These are phyloP conservation scores for Hydropsyche tenuis DNA, from an alignment of 1,140 invertebrate species.

Conservation along the genomic window DNA sequence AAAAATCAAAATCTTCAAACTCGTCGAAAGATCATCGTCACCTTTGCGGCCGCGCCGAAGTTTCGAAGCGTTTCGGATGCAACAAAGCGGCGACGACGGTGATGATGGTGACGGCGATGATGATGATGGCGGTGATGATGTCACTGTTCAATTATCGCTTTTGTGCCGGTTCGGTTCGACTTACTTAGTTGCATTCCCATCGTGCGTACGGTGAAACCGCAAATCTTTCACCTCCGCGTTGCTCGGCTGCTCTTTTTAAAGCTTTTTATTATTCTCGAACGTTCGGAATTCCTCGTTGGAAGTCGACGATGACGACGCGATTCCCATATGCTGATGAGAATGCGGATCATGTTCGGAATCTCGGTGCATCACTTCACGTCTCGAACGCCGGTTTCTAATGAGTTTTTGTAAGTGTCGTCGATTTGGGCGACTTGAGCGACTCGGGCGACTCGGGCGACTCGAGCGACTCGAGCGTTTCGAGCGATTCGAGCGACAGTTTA, in stretches of 20 bases:
- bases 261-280: too few species aligned
- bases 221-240: slow-evolving; percentile 12
- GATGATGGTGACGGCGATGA: too few species aligned
- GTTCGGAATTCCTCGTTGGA: not conserved
- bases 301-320: not conserved
- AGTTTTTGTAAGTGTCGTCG: too few species aligned
- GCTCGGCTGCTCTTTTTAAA: not conserved
- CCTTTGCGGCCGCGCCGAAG: not conserved
- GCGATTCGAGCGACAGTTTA: too few species aligned
- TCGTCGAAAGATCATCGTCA: not conserved
- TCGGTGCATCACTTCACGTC: not conserved
- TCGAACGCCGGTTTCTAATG: too few species aligned
- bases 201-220: slow-evolving; percentile 16
- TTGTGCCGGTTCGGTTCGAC: not conserved
- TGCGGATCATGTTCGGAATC: not conserved
- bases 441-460: too few species aligned
- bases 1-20: not conserved
- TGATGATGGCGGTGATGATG: slow-evolving; percentile 1
- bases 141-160: slow-evolving; percentile 5
- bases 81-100: not conserved
- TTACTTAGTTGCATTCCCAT: slow-evolving; percentile 19
- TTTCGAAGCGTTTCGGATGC: not conserved
- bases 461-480: too few species aligned
- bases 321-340: not conserved
- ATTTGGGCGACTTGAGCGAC: too few species aligned